Conservation (phyloP, 2,797 vertebrate genomes). For the Gambusia yucatana region DNA sequence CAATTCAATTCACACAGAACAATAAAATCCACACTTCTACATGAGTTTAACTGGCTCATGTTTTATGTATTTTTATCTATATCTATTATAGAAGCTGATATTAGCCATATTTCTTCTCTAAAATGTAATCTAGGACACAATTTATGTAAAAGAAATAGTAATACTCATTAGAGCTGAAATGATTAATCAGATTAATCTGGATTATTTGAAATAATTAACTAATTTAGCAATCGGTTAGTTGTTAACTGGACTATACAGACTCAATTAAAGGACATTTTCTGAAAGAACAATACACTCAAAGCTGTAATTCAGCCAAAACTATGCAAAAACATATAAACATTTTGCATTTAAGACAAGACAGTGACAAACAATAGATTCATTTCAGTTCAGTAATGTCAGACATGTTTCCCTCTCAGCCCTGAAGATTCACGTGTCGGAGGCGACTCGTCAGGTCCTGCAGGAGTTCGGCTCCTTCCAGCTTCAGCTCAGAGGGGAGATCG, state of each 20-base stretch:
- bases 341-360: not conserved
- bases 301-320: not conserved
- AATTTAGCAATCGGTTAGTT: not conserved
- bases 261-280: not conserved
- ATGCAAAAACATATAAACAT: not conserved
- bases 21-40: not conserved
- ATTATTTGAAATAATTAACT: not conserved
- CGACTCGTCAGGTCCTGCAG: conserved; percentile 83
- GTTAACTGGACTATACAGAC: not conserved
- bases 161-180: too few relatives aligned
- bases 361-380: not conserved
- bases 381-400: not conserved
- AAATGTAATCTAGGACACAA: not conserved
- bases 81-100: not conserved
- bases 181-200: not conserved
- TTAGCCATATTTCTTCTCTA: not conserved
- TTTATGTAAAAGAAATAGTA: not conserved
- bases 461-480: conserved; percentile 88
- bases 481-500: conserved; percentile 87
- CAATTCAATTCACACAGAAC: not conserved
- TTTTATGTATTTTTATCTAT: not conserved
- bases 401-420: conserved; percentile 43
- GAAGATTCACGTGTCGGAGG: conserved; percentile 90
- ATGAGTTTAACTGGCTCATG: not conserved
- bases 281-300: not conserved